These are phyloP conservation scores for Gastracanthus pulcherrimus DNA, from an alignment of 2,888 invertebrate species.

Conservation along the genomic window DNA sequence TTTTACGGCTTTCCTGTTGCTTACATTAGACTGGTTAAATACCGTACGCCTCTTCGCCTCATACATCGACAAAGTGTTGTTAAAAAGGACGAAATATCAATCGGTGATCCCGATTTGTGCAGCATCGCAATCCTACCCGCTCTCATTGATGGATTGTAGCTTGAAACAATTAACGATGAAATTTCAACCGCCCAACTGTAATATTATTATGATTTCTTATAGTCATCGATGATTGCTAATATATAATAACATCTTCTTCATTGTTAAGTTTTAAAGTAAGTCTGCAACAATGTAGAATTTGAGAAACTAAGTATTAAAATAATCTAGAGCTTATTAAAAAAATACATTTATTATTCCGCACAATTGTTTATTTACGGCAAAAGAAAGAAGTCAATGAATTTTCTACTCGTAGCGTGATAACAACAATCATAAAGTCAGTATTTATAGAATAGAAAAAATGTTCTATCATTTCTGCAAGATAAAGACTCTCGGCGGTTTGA, in stretches of 20 bases:
- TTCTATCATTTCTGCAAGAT: constrained; percentile 19
- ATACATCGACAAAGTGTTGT: not conserved
- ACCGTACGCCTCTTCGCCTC: not conserved
- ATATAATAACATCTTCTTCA: too few relatives aligned
- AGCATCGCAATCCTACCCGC: too few relatives aligned
- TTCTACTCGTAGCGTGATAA: not conserved
- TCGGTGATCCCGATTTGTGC: not conserved
- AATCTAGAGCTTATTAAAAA: too few relatives aligned
- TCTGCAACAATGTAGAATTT: not conserved
- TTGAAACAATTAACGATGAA: too few relatives aligned
- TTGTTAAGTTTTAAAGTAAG: too few relatives aligned
- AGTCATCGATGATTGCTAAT: too few relatives aligned
- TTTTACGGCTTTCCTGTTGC: not conserved
- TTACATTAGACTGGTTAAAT: not conserved
- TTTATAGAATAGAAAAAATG: constrained; percentile 32
- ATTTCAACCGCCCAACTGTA: too few relatives aligned
- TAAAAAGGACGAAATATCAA: constrained; percentile 19
- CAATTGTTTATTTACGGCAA: constrained; percentile 7
- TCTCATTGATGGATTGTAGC: too few relatives aligned
- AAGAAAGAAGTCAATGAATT: not conserved
- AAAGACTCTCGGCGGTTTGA: constrained; percentile 24
- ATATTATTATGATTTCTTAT: too few relatives aligned
- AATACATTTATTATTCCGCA: not conserved
- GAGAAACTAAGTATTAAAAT: too few relatives aligned
- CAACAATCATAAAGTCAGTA: constrained; percentile 1